Conservation (phyloP, 2,797 vertebrate genomes). For the Neosilurus hyrtlii region DNA sequence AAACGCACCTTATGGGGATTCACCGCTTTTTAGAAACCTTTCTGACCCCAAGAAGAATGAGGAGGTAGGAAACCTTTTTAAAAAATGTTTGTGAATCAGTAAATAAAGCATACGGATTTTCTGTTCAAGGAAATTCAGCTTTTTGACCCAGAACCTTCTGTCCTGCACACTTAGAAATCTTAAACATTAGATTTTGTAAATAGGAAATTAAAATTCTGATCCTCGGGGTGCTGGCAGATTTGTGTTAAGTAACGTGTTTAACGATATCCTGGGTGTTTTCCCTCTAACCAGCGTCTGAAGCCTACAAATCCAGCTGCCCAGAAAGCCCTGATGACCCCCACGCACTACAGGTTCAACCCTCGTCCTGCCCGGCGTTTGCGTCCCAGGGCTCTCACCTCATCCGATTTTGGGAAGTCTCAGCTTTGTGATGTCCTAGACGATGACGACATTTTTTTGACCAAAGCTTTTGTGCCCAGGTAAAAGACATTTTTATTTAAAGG, state of each 20-base stretch:
- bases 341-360: constrained; percentile 92
- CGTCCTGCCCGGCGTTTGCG: constrained; percentile 88
- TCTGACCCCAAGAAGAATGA: constrained; percentile 97
- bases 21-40: constrained; percentile 93
- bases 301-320: constrained; percentile 96
- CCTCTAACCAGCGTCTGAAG: constrained; percentile 82
- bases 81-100: no score
- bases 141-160: not conserved
- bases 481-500: constrained; percentile 13
- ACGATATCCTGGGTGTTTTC: not conserved
- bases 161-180: not conserved
- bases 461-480: constrained; percentile 91
- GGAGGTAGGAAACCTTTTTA: constrained; percentile 77
- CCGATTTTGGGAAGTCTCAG: constrained; percentile 85
- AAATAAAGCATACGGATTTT: no score
- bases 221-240: not conserved
- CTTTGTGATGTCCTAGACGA: constrained; percentile 95
- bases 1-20: constrained; percentile 92
- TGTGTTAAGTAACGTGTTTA: not conserved
- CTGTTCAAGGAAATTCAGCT: no score
- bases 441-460: constrained; percentile 85
- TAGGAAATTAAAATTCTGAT: not conserved
- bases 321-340: constrained; percentile 91
- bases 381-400: constrained; percentile 86
- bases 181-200: not conserved